Evolutionary conservation across 1,140 invertebrate genomes (phyloP).

Genomic region (Andricus grossulariae): DNA sequence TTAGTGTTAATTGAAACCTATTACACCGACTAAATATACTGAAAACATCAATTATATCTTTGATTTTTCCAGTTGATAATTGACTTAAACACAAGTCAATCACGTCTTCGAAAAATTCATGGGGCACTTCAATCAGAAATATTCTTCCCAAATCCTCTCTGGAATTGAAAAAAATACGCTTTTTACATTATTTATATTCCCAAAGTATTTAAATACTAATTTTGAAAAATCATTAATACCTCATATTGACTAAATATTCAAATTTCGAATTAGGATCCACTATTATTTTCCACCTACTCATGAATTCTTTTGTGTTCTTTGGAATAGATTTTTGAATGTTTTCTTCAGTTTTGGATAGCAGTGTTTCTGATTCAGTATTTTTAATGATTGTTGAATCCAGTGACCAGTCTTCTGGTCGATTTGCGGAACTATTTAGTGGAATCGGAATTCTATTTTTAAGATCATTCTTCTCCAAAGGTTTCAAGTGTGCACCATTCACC

Average conservation of each 20-base stretch:
- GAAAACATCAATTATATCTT: conserved; percentile 56
- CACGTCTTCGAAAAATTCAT: conserved; percentile 55
- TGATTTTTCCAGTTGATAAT: conserved; percentile 25
- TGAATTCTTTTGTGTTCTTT: conserved; percentile 37
- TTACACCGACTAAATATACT: conserved; percentile 56
- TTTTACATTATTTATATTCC: conserved; percentile 42
- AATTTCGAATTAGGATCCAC: conserved; percentile 42
- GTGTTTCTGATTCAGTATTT: background rate
- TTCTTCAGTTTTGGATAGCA: conserved; percentile 33
- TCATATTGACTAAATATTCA: conserved; percentile 35
- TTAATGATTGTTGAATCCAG: conserved; percentile 30
- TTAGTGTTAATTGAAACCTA: conserved; percentile 58
- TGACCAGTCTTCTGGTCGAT: conserved; percentile 27
- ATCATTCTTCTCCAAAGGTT: conserved; percentile 57
- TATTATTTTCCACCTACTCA: conserved; percentile 42
- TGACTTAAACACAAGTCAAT: conserved; percentile 43
- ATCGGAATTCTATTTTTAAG: conserved; percentile 45
- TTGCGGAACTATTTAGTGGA: conserved; percentile 32
- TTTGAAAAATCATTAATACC: conserved; percentile 40
- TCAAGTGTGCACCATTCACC: conserved; percentile 72
- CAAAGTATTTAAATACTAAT: conserved; percentile 43
- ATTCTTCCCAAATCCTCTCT: conserved; percentile 51
- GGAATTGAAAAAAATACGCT: conserved; percentile 11
- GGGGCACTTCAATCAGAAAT: conserved; percentile 58
- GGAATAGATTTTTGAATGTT: conserved; percentile 21